These are phyloP conservation scores for Huso huso DNA, from an alignment of 2,797 vertebrate species.

Conservation along the genomic window DNA sequence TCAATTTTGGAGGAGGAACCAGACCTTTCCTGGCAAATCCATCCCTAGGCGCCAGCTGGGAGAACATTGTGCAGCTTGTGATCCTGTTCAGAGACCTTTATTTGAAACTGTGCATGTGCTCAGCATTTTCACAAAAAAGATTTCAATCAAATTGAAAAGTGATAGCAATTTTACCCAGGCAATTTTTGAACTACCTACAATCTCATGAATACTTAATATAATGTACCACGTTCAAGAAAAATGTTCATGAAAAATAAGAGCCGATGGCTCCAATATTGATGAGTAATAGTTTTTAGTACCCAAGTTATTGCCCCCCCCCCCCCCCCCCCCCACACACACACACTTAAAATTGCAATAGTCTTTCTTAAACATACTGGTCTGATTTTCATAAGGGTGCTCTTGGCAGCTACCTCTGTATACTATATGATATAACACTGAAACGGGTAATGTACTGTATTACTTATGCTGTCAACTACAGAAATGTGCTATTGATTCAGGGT, in stretches of 20 bases:
- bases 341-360: slow-evolving; percentile 52
- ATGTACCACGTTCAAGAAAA: slow-evolving; percentile 33
- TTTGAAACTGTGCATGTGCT: too few relatives aligned
- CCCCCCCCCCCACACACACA: slow-evolving; percentile 11
- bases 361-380: slow-evolving; percentile 48
- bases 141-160: slow-evolving; percentile 51
- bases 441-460: slow-evolving; percentile 1
- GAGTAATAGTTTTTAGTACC: slow-evolving; percentile 46
- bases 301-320: slow-evolving; percentile 30
- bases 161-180: slow-evolving; percentile 27
- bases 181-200: slow-evolving; percentile 32
- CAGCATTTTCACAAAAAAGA: too few relatives aligned
- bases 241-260: slow-evolving; percentile 45
- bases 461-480: too few relatives aligned
- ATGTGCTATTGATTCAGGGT: too few relatives aligned
- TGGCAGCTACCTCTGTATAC: slow-evolving; percentile 22
- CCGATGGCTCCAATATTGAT: slow-evolving; percentile 55
- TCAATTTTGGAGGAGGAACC: slow-evolving; percentile 36
- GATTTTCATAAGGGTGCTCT: slow-evolving; percentile 43
- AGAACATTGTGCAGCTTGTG: not conserved
- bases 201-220: slow-evolving; percentile 62
- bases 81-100: too few relatives aligned
- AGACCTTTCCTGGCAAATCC: slow-evolving; percentile 26
- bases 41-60: slow-evolving; percentile 34
- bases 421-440: slow-evolving; percentile 10